Conservation (phyloP, 1,140 invertebrate genomes). For the Bombus superbus region DNA sequence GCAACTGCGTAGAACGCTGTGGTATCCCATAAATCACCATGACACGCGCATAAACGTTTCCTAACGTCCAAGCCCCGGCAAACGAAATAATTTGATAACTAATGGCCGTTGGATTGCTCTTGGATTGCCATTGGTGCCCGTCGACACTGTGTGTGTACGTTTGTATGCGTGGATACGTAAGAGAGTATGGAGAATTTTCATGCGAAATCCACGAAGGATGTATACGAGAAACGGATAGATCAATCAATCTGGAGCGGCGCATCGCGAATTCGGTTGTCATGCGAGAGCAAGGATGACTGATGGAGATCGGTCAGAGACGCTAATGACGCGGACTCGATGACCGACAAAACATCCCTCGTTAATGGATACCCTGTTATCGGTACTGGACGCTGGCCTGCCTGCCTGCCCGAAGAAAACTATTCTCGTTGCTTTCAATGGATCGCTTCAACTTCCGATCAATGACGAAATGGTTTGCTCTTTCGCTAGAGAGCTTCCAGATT, state of each 20-base stretch:
- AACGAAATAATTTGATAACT: constrained; percentile 69
- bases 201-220: constrained; percentile 51
- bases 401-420: constrained; percentile 29
- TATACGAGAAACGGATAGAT: constrained; percentile 62
- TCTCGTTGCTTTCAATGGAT: neutral
- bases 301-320: constrained; percentile 62
- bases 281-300: constrained; percentile 67
- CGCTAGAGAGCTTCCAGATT: neutral
- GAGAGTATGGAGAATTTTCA: constrained; percentile 53
- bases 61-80: constrained; percentile 53
- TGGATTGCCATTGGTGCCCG: constrained; percentile 11
- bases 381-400: constrained; percentile 1
- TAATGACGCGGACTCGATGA: constrained; percentile 67
- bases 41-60: constrained; percentile 69
- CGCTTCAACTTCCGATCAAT: neutral
- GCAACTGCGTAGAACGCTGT: constrained; percentile 1
- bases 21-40: constrained; percentile 64
- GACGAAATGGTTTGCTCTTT: neutral
- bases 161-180: neutral
- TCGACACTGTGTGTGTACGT: neutral
- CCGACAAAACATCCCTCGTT: constrained; percentile 66
- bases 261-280: constrained; percentile 65
- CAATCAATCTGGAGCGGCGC: constrained; percentile 66
- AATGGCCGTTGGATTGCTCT: constrained; percentile 64
- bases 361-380: constrained; percentile 63